Evolutionary conservation across 2,888 invertebrate species (phyloP), one percentile per base, ranked within the genome.

Genomic region (Eilema caniola): DNA sequence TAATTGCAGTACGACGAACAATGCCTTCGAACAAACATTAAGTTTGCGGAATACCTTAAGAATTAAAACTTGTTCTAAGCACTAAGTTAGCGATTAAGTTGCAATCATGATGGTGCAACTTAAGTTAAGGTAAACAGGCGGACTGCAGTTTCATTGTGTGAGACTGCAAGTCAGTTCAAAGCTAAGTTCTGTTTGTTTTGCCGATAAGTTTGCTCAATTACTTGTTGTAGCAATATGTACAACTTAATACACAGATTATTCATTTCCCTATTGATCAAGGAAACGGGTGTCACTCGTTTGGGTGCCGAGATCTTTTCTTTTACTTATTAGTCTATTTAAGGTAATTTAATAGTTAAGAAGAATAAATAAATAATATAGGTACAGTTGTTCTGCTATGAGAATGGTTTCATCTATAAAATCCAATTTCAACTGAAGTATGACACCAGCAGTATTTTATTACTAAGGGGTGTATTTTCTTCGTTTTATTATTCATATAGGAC

Each of bases 71-170:
- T 86, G 85, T 81, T 85, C 85, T 85, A 86, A 88, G 88, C 85
- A 81, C 78, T 85, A 87, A 91, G 90, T 92, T 90, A 79, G 88
- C 89, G 90, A 92, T 93, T 91, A 91, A 92, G 90, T 91, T 90
- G 91, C 90, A 90, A 92, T 92, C 91, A 90, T 83, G 86, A 79
- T 78, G 80, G 81, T 82, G 87, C 88, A 87, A 86, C 71, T 84
- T 82, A 88, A 92, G 86, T 91, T 91, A 86, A 78, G 83, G 86
- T 89, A 91, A 92, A 92, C 92, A 90, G 83, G 82, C 85, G 86
- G 86, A 86, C 87, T 85, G 86, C 88, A 88, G 88, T 91, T 86
- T 86, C 84, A 88, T 90, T 89, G 91, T 89, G 76, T 78, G 80
- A 68, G 71, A 62, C 66, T 68, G 62, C 67, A 88, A 89, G 88